phyloP scores from a whole-genome alignment of 2,113 vertebrate genomes.

The Myiozetetes cayanensis region DNA sequence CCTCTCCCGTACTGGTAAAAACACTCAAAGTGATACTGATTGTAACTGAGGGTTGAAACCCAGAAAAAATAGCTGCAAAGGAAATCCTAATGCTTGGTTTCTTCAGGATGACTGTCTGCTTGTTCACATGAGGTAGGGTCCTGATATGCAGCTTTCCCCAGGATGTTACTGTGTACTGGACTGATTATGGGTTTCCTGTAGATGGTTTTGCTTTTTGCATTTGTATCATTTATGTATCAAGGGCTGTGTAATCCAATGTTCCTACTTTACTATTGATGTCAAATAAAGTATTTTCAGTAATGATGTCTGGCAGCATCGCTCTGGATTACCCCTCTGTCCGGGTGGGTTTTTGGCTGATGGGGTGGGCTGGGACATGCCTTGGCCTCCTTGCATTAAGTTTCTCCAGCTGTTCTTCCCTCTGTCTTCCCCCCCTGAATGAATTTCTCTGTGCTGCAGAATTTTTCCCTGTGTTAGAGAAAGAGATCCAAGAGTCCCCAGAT shows the following conservation, averaged over 20 bases:
- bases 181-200: neutral
- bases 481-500: neutral
- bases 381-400: neutral
- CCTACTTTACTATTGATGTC: slow-evolving; percentile 49
- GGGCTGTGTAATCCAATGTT: neutral
- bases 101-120: neutral
- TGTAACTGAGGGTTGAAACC: neutral
- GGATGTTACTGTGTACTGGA: neutral
- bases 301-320: neutral
- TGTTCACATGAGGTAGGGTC: neutral
- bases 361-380: neutral
- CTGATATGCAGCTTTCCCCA: neutral
- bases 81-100: neutral
- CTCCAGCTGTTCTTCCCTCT: neutral
- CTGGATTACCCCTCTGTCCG: neutral
- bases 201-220: slow-evolving; percentile 17
- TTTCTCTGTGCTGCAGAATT: neutral
- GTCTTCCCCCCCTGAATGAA: neutral
- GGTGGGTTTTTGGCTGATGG: neutral
- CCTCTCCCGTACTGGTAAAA: neutral
- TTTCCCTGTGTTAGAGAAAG: rapidly evolving
- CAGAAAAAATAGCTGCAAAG: neutral
- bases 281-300: slow-evolving; percentile 72
- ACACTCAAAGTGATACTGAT: neutral
- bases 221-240: slow-evolving; percentile 25